A percentile compares a stretch with the other conserved stretches of the same genome.
Evolutionary conservation across 2,797 vertebrate genomes (phyloP).

Genomic region (Cygnus olor): DNA sequence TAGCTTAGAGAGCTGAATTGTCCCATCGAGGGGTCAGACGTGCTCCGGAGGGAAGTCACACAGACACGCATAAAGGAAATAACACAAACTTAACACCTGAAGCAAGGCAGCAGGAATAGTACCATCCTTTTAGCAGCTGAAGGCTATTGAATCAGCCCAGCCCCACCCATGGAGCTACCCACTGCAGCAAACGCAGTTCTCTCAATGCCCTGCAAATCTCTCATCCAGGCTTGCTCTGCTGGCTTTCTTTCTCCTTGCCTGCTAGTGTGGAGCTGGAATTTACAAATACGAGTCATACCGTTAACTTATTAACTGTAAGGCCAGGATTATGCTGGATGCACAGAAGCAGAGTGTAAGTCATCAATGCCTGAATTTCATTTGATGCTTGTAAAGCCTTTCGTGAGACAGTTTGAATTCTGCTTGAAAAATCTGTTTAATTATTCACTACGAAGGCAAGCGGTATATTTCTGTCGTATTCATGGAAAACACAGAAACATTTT

Average conservation of each 20-base stretch:
- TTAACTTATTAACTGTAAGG: neutral
- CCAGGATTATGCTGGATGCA: neutral
- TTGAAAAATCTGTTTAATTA: conserved; percentile 10
- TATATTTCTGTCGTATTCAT: neutral
- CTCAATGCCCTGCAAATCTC: neutral
- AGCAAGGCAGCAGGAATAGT: neutral
- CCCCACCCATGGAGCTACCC: neutral
- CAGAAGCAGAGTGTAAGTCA: neutral
- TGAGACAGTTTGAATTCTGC: neutral
- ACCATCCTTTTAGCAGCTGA: neutral
- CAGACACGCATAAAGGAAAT: neutral
- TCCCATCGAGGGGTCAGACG: neutral
- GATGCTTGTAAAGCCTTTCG: neutral
- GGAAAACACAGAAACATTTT: conserved; percentile 4
- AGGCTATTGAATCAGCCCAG: neutral
- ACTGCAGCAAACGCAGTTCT: neutral
- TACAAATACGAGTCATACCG: neutral
- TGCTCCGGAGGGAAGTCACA: neutral
- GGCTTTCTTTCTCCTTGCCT: neutral
- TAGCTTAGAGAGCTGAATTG: neutral
- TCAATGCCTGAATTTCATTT: neutral
- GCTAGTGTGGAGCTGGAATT: neutral
- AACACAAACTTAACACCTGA: neutral
- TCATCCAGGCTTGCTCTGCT: neutral
- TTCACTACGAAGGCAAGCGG: neutral